Conservation (phyloP, 2,888 invertebrate genomes). For the Sabatieria punctata region DNA sequence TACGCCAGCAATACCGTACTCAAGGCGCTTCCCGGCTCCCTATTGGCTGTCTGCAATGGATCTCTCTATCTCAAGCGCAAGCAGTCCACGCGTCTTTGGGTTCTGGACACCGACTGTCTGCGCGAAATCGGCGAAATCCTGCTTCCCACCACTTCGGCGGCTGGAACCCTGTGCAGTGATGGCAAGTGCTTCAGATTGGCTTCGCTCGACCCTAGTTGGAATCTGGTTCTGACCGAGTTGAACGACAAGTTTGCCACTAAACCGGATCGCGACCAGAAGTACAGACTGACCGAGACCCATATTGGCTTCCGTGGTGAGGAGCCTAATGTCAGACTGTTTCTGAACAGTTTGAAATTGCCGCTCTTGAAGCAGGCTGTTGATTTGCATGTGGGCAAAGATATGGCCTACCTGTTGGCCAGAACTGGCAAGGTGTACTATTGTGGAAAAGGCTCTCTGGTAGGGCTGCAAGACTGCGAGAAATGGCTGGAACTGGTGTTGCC, state of each 20-base stretch:
- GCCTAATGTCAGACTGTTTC: not conserved
- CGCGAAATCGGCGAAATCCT: slow-evolving; percentile 21
- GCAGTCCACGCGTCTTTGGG: slow-evolving; percentile 24
- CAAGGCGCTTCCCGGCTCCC: slow-evolving; percentile 32
- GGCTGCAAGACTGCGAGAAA: slow-evolving; percentile 12
- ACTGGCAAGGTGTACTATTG: slow-evolving; percentile 73
- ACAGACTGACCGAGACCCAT: slow-evolving; percentile 15
- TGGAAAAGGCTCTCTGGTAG: slow-evolving; percentile 67
- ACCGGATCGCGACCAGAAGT: slow-evolving; percentile 11
- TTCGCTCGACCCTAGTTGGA: slow-evolving; percentile 18
- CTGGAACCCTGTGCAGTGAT: slow-evolving; percentile 20
- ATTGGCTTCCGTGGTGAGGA: not conserved
- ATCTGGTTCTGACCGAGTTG: slow-evolving; percentile 18
- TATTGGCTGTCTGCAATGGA: slow-evolving; percentile 21
- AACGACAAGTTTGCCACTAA: slow-evolving; percentile 22
- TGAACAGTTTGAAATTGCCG: slow-evolving; percentile 37
- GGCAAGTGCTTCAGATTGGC: slow-evolving; percentile 21
- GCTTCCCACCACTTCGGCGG: slow-evolving; percentile 14
- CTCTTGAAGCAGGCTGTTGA: slow-evolving; percentile 51
- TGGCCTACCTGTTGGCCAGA: slow-evolving; percentile 73
- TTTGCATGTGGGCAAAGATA: slow-evolving; percentile 79
- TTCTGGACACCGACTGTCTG: slow-evolving; percentile 10
- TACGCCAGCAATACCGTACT: slow-evolving; percentile 68
- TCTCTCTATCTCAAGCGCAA: slow-evolving; percentile 22
- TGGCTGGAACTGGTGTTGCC: slow-evolving; percentile 11